Evolutionary conservation across 1,140 invertebrate species (phyloP), one percentile per base, ranked within the genome.

Genomic region (Reticulitermes speratus): DNA sequence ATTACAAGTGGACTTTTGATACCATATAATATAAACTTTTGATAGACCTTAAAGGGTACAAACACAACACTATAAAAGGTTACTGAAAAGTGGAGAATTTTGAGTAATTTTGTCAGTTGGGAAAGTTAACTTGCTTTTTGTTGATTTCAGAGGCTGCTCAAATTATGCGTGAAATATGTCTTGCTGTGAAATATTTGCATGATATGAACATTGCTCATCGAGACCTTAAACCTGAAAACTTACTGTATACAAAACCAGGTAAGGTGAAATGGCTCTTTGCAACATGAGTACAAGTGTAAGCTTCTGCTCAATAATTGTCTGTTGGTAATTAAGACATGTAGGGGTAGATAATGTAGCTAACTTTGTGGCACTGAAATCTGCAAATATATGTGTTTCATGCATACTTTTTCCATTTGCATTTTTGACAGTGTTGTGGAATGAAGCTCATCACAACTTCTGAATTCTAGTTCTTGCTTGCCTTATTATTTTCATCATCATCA

Each of bases 81-180:
- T 55, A 5, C 3, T 55, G 14, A 55, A 55, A 55, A 21, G 52
- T 55, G 52, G 5, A 12, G 48, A 48, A 48, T 55, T 55, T 38
- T 38, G 38, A 2, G 38, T 38, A 2, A 38, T 38, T 38, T 38
- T 55, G 14, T 55, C 52, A 55, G 52, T 19, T 55, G 14, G 52
- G 16, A 21, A 55, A 21, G 14, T 11, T 16, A 55, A 55, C 7
- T 55, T 19, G 19, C 14, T 55, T 55, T 6, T 21, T 55, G 19
- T 55, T 16, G 19, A 21, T 91, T 92, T 48, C 89, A 96, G 97
- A 97, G 91, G 97, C 96, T 87, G 97, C 96, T 83, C 95, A 97
- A 92, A 96, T 99, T 88, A 99, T 99, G 95, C 94, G 96, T 89
- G 97, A 99, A 90, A 99, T 99, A 89, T 98, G 98, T 90, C 95